A percentile compares a stretch with the other conserved stretches of the same genome.
phyloP scores from a whole-genome alignment of 2,888 invertebrate genomes.

The Hydraecia micacea region DNA sequence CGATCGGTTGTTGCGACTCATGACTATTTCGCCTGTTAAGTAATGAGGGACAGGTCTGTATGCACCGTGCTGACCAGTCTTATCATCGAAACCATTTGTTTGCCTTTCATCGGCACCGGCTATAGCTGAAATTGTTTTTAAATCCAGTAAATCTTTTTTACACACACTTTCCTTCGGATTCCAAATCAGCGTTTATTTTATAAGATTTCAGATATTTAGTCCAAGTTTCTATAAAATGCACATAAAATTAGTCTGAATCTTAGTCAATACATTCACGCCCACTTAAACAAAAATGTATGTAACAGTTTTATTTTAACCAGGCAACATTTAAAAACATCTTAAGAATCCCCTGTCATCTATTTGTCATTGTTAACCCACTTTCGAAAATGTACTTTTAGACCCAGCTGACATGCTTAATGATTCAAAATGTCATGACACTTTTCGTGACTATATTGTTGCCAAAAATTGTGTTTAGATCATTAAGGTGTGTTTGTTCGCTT shows the following conservation, averaged over 20 bases:
- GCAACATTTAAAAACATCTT: constrained; percentile 67
- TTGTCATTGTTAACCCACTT: constrained; percentile 81
- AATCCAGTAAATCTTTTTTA: constrained; percentile 42
- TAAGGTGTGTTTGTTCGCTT: constrained; percentile 69
- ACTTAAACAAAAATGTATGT: constrained; percentile 47
- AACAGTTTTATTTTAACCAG: constrained; percentile 58
- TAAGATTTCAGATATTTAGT: constrained; percentile 25
- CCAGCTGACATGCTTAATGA: constrained; percentile 76
- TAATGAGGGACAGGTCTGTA: constrained; percentile 58
- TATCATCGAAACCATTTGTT: constrained; percentile 52
- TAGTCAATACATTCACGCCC: constrained; percentile 49
- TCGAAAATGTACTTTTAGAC: constrained; percentile 70
- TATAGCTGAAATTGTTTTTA: constrained; percentile 21
- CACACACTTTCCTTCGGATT: constrained; percentile 16
- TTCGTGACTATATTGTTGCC: constrained; percentile 76
- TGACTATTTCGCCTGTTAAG: constrained; percentile 61
- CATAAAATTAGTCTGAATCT: constrained; percentile 42
- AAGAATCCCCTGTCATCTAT: constrained; percentile 74
- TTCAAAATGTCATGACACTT: constrained; percentile 73
- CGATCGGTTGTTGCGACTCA: constrained; percentile 54
- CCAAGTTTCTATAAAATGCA: constrained; percentile 23
- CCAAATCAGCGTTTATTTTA: constrained; percentile 40
- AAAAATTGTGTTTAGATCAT: constrained; percentile 76
- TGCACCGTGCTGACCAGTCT: constrained; percentile 51
- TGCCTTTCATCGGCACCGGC: constrained; percentile 44